These are phyloP conservation scores for Orius insidiosus DNA, from an alignment of 1,140 invertebrate species.

Conservation along the genomic window DNA sequence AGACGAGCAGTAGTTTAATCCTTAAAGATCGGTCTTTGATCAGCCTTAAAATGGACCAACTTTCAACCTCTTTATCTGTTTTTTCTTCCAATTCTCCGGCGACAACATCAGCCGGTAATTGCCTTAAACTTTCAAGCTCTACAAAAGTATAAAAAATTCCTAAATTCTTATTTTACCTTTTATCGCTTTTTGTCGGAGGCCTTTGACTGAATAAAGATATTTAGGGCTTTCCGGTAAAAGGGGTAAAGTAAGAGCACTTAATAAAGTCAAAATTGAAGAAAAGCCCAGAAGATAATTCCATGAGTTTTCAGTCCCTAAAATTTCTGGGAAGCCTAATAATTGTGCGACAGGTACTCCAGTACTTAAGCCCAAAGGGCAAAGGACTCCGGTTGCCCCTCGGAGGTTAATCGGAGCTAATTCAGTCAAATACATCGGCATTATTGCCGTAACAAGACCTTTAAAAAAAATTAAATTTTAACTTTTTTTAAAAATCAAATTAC, in stretches of 20 bases:
- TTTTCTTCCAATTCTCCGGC: slow-evolving; percentile 29
- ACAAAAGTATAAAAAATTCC: slow-evolving; percentile 17
- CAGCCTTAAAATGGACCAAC: slow-evolving; percentile 17
- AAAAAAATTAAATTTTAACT: slow-evolving; percentile 3
- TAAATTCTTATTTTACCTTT: slow-evolving; percentile 34
- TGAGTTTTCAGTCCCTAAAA: slow-evolving; percentile 33
- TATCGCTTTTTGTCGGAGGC: slow-evolving; percentile 38
- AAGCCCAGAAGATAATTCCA: slow-evolving; percentile 59
- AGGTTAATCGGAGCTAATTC: slow-evolving; percentile 60
- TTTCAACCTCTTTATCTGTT: slow-evolving; percentile 29
- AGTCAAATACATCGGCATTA: slow-evolving; percentile 70
- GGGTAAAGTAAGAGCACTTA: slow-evolving; percentile 31
- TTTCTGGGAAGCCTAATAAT: slow-evolving; percentile 42
- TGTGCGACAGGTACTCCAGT: slow-evolving; percentile 64
- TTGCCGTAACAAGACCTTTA: slow-evolving; percentile 51
- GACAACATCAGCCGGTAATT: slow-evolving; percentile 27
- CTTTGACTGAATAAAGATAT: slow-evolving; percentile 54
- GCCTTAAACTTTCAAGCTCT: slow-evolving; percentile 36
- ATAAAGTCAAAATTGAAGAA: slow-evolving; percentile 27
- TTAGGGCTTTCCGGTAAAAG: slow-evolving; percentile 70
- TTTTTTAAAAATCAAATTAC: slow-evolving; percentile 24
- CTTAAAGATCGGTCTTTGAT: slow-evolving; percentile 28
- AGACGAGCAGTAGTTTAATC: slow-evolving; percentile 51
- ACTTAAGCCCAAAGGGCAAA: slow-evolving; percentile 69
- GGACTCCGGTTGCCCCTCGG: slow-evolving; percentile 60